phyloP scores from a whole-genome alignment of 2,113 vertebrate genomes.

The Ctenodactylus gundi region DNA sequence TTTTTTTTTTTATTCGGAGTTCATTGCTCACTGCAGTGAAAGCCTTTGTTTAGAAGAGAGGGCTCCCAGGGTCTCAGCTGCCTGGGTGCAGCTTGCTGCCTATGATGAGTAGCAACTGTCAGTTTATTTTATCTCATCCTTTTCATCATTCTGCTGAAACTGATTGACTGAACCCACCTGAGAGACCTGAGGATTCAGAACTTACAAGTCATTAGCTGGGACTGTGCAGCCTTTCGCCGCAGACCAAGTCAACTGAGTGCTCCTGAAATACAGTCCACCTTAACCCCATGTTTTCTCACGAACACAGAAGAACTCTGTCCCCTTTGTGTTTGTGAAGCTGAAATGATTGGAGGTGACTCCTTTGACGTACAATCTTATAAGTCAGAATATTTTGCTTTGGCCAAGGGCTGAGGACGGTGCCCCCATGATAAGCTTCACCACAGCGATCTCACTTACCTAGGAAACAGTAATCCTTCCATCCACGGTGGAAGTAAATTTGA shows the following conservation, averaged over 20 bases:
- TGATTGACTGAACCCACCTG: slow-evolving; percentile 95
- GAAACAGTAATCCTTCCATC: not conserved
- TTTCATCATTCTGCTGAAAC: slow-evolving; percentile 97
- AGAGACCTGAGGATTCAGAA: slow-evolving; percentile 94
- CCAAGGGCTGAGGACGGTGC: not conserved
- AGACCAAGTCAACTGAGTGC: slow-evolving; percentile 87
- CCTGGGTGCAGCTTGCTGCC: slow-evolving; percentile 92
- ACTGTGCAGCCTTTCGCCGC: slow-evolving; percentile 85
- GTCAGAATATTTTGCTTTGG: slow-evolving; percentile 13
- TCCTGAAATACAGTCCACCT: slow-evolving; percentile 85
- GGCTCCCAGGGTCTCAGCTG: slow-evolving; percentile 95
- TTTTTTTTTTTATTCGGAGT: slow-evolving; percentile 84
- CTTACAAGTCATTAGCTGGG: slow-evolving; percentile 97
- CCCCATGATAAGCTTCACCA: not conserved
- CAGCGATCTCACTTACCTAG: not conserved
- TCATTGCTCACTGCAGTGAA: slow-evolving; percentile 88
- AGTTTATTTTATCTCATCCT: slow-evolving; percentile 98
- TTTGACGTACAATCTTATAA: not conserved
- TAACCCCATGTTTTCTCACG: slow-evolving; percentile 82
- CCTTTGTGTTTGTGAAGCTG: slow-evolving; percentile 45
- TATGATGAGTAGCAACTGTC: slow-evolving; percentile 98
- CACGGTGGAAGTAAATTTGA: not conserved
- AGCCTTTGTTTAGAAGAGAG: slow-evolving; percentile 91
- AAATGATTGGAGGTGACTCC: not conserved
- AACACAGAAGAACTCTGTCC: not conserved